Evolutionary conservation across 1,140 invertebrate species (phyloP), one percentile per base, ranked within the genome.

Genomic region (Pygmarrhopalites habei): DNA sequence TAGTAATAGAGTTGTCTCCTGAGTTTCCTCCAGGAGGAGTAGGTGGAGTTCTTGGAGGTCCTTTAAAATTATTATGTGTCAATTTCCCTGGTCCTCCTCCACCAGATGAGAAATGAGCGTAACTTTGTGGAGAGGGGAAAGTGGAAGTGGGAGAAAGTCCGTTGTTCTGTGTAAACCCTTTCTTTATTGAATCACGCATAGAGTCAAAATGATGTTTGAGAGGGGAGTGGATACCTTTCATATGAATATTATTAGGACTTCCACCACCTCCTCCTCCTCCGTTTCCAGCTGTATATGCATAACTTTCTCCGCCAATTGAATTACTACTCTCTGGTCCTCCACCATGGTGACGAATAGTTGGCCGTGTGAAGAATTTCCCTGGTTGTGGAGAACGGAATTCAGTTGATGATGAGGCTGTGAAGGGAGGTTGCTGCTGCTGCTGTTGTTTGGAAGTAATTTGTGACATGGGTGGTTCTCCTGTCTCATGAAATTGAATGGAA

Each of bases 141-240:
- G 32, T 5, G 32, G n/a, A n/a, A n/a, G n/a, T n/a, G n/a, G n/a
- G n/a, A n/a, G n/a, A n/a, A n/a, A n/a, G n/a, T n/a, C n/a, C n/a
- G n/a, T n/a, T n/a, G n/a, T n/a, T n/a, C n/a, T n/a, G n/a, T n/a
- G n/a, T n/a, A n/a, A n/a, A n/a, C n/a, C n/a, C n/a, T n/a, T n/a
- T n/a, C n/a, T 41, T 41, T 41, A n/a, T n/a, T 41, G 49, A 52
- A 52, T 52, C 28, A 7, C 49, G 23, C 49, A 52, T 52, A 17
- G 49, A 26, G 23, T 52, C 4, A 52, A 52, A 52, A 21, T 52
- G 49, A 4, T 52, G 21, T 10, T 52, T 25, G 7, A 52, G 4
- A 4, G 23, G 49, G 19, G 10, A 2, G 7, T 28, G 32, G 15
- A 35, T 35, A 5, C 32, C 32, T 7, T 35, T 5, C 32, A 35